A percentile compares a stretch with the other conserved stretches of the same genome.
Evolutionary conservation across 2,888 invertebrate genomes (phyloP).

Genomic region (Mayetiola destructor): DNA sequence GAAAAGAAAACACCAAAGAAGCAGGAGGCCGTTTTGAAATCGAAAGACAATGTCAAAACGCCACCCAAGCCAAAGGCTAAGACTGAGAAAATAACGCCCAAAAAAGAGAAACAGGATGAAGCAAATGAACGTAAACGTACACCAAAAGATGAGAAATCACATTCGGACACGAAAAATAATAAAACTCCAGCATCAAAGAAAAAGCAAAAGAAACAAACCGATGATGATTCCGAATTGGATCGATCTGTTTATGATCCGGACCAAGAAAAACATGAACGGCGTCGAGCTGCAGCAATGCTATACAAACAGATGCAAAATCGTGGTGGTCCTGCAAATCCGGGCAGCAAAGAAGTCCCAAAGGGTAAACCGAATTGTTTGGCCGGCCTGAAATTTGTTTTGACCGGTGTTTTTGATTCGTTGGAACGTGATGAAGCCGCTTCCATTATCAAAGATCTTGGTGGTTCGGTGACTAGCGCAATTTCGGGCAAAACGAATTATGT

Average conservation of each 20-base stretch:
- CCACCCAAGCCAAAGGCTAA: constrained; percentile 15
- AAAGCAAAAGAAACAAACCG: constrained; percentile 36
- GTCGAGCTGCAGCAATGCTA: constrained; percentile 45
- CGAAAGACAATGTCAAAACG: constrained; percentile 12
- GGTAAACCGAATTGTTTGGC: constrained; percentile 57
- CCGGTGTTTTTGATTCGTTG: constrained; percentile 77
- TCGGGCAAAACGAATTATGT: constrained; percentile 71
- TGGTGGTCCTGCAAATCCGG: constrained; percentile 66
- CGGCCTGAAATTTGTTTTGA: constrained; percentile 57
- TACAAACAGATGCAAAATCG: constrained; percentile 66
- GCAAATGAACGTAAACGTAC: constrained; percentile 17
- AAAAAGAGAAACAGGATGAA: constrained; percentile 14
- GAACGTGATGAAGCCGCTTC: constrained; percentile 65
- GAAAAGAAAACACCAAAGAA: constrained; percentile 13
- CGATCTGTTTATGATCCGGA: constrained; percentile 28
- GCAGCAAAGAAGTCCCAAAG: constrained; percentile 70
- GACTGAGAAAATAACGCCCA: constrained; percentile 10
- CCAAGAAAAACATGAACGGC: constrained; percentile 54
- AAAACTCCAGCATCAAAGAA: constrained; percentile 14
- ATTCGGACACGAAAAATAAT: background rate
- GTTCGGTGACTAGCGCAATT: constrained; percentile 54
- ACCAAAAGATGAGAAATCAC: constrained; percentile 6
- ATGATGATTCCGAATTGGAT: constrained; percentile 20
- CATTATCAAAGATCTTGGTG: constrained; percentile 66
- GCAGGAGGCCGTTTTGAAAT: constrained; percentile 13